Evolutionary conservation across 2,888 invertebrate species (phyloP).

Genomic region (Nemotelus pantherinus): DNA sequence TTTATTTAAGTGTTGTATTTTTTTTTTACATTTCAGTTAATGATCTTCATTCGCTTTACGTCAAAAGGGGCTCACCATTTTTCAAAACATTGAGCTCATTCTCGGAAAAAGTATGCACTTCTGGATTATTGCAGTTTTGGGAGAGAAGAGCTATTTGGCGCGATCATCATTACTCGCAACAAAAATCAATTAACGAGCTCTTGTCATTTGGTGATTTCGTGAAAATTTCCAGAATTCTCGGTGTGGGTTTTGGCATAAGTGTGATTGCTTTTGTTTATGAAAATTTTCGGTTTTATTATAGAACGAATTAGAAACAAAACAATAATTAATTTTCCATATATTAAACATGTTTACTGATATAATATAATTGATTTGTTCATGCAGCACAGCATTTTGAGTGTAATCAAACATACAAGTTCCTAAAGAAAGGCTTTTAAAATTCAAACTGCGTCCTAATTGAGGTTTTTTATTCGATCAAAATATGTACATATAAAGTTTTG

Average conservation of each 20-base stretch:
- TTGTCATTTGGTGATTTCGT: constrained; percentile 19
- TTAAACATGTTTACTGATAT: too few species aligned
- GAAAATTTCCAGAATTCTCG: not conserved
- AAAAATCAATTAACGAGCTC: not conserved
- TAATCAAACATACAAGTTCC: too few species aligned
- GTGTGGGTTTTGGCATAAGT: constrained; percentile 1
- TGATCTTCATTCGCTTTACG: not conserved
- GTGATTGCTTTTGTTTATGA: constrained; percentile 8
- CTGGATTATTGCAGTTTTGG: constrained; percentile 25
- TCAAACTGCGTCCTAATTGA: too few species aligned
- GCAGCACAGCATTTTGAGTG: too few species aligned
- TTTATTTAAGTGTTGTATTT: too few species aligned
- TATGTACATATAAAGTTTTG: too few species aligned
- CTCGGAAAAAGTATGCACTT: not conserved
- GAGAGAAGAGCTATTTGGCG: not conserved
- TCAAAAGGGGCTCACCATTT: constrained; percentile 40
- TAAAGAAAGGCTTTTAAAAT: too few species aligned
- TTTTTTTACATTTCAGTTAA: not conserved
- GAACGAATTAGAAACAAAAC: too few species aligned
- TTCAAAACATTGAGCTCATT: constrained; percentile 20
- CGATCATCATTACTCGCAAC: constrained; percentile 2
- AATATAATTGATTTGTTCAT: too few species aligned
- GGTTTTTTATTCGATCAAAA: too few species aligned
- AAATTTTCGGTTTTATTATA: not conserved
- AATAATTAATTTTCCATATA: too few species aligned